These are phyloP conservation scores for Nesometra sesokonis DNA, from an alignment of 35 echinoderm and acorn worm species.

Conservation along the genomic window DNA sequence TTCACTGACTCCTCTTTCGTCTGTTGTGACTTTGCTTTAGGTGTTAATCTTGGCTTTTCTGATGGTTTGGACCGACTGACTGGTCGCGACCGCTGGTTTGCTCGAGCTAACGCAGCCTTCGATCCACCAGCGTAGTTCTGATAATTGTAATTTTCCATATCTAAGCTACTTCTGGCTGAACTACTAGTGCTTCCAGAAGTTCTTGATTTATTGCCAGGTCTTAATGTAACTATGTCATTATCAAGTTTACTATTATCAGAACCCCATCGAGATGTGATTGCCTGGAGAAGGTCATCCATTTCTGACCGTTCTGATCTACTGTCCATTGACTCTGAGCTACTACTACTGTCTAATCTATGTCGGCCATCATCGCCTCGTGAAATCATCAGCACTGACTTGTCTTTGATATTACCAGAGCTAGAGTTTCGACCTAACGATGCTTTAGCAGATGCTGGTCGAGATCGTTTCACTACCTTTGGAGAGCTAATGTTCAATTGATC, in stretches of 20 bases:
- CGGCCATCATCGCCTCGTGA: conserved; percentile 49
- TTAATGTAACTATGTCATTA: not conserved
- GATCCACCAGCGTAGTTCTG: not conserved
- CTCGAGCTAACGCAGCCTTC: not conserved
- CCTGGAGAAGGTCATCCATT: not conserved
- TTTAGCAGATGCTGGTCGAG: not conserved
- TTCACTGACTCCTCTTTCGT: not conserved
- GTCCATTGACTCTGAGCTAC: conserved; percentile 82
- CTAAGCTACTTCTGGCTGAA: not conserved
- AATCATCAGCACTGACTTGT: conserved; percentile 50
- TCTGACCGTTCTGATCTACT: conserved; percentile 23
- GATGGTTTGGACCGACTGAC: not conserved
- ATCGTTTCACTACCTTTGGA: not conserved
- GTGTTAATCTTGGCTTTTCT: not conserved
- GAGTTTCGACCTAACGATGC: not conserved
- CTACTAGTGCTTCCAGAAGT: not conserved
- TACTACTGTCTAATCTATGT: conserved; percentile 74
- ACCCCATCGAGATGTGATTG: not conserved
- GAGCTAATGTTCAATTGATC: not conserved
- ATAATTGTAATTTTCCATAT: not conserved
- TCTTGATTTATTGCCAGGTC: not conserved
- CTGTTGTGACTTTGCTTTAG: not conserved
- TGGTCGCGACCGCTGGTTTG: not conserved
- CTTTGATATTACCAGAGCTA: conserved; percentile 5
- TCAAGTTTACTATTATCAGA: not conserved